These are phyloP conservation scores for Drosophila teissieri DNA, from an alignment of 1,140 invertebrate genomes.

Conservation along the genomic window DNA sequence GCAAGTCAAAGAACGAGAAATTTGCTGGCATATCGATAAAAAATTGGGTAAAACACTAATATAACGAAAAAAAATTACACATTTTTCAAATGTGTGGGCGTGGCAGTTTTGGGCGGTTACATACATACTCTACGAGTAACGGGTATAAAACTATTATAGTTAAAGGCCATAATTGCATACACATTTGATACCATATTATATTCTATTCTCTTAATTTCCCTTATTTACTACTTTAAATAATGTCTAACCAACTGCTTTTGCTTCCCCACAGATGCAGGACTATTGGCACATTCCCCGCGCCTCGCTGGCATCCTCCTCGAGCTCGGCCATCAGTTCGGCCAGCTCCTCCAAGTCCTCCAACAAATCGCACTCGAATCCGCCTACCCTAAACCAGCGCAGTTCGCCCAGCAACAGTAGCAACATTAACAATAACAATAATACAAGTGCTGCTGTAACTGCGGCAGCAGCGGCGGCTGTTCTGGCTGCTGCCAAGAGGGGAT, in stretches of 20 bases:
- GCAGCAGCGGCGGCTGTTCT: slow-evolving; percentile 68
- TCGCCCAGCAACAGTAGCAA: slow-evolving; percentile 38
- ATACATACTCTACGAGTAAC: too few species aligned
- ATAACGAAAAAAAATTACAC: too few species aligned
- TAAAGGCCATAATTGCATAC: too few species aligned
- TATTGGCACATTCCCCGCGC: slow-evolving; percentile 92
- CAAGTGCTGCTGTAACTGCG: slow-evolving; percentile 83
- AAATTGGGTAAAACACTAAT: too few species aligned
- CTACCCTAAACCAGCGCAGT: slow-evolving; percentile 68
- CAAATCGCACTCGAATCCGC: slow-evolving; percentile 72
- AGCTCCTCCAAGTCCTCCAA: slow-evolving; percentile 83
- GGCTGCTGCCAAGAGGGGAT: slow-evolving; percentile 85
- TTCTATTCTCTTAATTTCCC: too few species aligned
- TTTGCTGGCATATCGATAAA: too few species aligned
- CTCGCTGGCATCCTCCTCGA: slow-evolving; percentile 89
- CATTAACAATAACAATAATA: slow-evolving; percentile 55
- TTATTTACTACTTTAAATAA: too few species aligned
- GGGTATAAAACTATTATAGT: too few species aligned
- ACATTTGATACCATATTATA: too few species aligned
- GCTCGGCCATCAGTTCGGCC: slow-evolving; percentile 87
- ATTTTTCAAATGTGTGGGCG: too few species aligned
- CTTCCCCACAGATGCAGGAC: slow-evolving; percentile 86
- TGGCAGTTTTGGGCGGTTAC: too few species aligned
- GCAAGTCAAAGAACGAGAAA: too few species aligned
- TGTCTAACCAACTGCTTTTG: slow-evolving; percentile 6